A percentile compares a stretch with the other conserved stretches of the same genome.
These are phyloP conservation scores for Phylloscopus trochilus DNA, from an alignment of 2,113 vertebrate genomes.

Conservation along the genomic window DNA sequence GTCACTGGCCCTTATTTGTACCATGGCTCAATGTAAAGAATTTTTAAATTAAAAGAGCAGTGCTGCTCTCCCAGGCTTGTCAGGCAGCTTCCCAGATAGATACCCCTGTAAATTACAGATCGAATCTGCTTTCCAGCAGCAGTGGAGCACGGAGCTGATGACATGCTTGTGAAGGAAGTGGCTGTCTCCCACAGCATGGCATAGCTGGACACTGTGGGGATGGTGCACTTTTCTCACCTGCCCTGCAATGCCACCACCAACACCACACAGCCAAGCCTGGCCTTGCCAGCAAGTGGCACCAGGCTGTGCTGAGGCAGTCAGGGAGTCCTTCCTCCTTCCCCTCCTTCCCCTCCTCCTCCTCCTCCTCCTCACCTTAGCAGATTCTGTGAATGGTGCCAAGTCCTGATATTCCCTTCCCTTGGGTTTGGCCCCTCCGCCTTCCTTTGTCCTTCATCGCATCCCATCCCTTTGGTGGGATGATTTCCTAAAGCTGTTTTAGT, in stretches of 20 bases:
- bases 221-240: background rate
- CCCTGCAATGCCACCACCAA: background rate
- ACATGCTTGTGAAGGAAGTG: background rate
- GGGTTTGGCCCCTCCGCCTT: background rate
- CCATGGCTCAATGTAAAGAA: background rate
- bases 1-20: background rate
- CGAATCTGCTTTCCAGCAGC: background rate
- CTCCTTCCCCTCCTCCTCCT: background rate
- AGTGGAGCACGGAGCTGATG: background rate
- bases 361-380: background rate
- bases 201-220: background rate
- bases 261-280: background rate
- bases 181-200: background rate
- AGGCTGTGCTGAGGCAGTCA: fast-evolving
- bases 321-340: background rate
- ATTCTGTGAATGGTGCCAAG: background rate
- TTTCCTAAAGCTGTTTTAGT: background rate
- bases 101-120: slow-evolving; percentile 48
- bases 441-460: background rate
- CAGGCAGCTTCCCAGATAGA: background rate
- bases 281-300: background rate
- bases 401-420: background rate
- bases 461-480: background rate
- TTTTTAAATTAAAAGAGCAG: slow-evolving; percentile 1
- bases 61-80: background rate